Conservation (phyloP, 1,140 invertebrate species). For the Muscidifurax raptorellus region DNA sequence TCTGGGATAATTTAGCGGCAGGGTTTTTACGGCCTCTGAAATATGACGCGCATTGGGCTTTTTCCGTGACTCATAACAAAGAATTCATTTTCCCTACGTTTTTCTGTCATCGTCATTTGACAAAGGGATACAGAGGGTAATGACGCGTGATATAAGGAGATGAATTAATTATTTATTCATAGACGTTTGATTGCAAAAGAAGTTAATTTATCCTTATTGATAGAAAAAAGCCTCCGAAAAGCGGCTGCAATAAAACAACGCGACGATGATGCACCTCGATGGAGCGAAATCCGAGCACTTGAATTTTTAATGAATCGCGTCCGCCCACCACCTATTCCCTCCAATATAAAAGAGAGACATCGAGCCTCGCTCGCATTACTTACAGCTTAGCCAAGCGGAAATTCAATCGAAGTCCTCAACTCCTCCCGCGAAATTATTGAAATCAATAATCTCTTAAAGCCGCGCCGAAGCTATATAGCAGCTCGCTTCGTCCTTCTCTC, state of each 20-base stretch:
- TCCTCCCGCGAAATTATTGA: conserved; percentile 9
- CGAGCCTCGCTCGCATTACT: background rate
- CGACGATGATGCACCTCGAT: no score
- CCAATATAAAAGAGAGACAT: background rate
- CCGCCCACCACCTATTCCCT: background rate
- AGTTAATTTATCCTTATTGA: background rate
- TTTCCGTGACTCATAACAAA: background rate
- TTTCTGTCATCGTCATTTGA: background rate
- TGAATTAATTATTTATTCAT: no score
- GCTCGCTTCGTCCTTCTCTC: background rate
- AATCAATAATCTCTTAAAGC: conserved; percentile 33
- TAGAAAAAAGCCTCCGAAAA: background rate
- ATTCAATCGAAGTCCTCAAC: conserved; percentile 14
- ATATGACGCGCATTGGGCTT: background rate
- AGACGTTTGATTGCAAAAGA: no score
- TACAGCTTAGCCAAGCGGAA: background rate
- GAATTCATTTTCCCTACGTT: background rate
- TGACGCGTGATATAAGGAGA: no score
- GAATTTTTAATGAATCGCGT: conserved; percentile 1
- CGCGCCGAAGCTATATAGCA: background rate
- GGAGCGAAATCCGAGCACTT: background rate
- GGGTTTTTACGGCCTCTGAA: background rate
- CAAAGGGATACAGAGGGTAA: no score
- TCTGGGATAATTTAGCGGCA: background rate
- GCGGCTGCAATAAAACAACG: background rate